These are phyloP conservation scores for Stichodactyla mertensii DNA, from an alignment of 64 coral and sea anemone species.

Conservation along the genomic window DNA sequence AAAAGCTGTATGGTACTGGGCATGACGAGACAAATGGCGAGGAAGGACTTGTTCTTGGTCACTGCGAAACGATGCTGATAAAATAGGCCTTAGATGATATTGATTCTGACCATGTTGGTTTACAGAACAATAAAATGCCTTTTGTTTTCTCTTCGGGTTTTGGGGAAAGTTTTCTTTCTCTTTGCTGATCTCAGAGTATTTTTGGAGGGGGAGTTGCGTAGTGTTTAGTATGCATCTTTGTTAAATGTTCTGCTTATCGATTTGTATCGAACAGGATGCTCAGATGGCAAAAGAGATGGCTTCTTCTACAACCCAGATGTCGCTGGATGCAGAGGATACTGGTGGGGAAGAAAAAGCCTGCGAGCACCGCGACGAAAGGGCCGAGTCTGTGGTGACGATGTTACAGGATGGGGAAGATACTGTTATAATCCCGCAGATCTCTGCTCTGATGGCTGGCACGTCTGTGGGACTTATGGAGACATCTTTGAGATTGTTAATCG, in stretches of 20 bases:
- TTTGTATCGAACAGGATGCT: slow-evolving; percentile 52
- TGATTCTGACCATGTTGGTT: too few relatives aligned
- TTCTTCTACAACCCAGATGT: slow-evolving; percentile 73
- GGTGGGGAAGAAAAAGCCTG: slow-evolving; percentile 59
- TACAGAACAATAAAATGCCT: too few relatives aligned
- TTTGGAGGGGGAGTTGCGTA: too few relatives aligned
- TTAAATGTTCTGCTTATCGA: neutral
- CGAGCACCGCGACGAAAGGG: slow-evolving; percentile 40
- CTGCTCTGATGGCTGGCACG: slow-evolving; percentile 60
- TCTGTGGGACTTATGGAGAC: slow-evolving; percentile 83
- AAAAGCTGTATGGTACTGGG: neutral
- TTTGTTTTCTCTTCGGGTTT: too few relatives aligned
- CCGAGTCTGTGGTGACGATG: slow-evolving; percentile 64
- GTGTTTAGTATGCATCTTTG: neutral
- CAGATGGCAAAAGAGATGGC: slow-evolving; percentile 72
- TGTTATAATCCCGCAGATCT: slow-evolving; percentile 63
- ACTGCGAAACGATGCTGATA: too few relatives aligned
- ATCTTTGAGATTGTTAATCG: slow-evolving; percentile 75
- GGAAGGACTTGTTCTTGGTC: too few relatives aligned
- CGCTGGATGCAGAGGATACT: slow-evolving; percentile 69
- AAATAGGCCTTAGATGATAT: too few relatives aligned
- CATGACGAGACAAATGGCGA: too few relatives aligned
- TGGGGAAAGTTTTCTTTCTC: too few relatives aligned
- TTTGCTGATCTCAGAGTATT: too few relatives aligned
- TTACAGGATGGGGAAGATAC: slow-evolving; percentile 18